Evolutionary conservation across 1,140 invertebrate species (phyloP), one percentile per base, ranked within the genome.

Genomic region (Drosophila rufa): DNA sequence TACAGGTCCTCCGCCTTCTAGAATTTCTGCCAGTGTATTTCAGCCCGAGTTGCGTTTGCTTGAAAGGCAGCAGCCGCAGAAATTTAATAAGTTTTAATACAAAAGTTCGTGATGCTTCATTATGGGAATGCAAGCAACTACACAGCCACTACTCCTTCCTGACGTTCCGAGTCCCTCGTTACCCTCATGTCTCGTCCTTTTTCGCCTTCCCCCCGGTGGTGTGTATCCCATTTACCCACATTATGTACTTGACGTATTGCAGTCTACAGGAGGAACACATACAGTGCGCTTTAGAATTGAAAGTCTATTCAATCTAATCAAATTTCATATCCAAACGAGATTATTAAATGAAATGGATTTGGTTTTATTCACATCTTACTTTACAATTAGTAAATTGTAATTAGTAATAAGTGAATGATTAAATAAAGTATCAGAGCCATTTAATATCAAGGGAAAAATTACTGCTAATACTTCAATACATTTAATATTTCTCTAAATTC

Each of bases 71-170:
- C 61, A 81, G 57, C 82, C 64, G 64, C 78, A 75, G 61, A 84
- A 87, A 90, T 90, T 79, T 87, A 87, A 84, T 90, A 89, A 87
- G 77, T 90, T 87, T 78, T 80, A 80, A 89, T 80, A 80, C 77
- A 83, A 82, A 87, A 87, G 77, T 89, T 87, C 62, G 61, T 42
- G 53, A 68, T 70, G 61, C 80, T 84, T 89, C 80, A 89, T 87
- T 89, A 89, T 78, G 55, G 47, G 51, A 83, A 70, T 60, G 80
- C 76, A 59, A 55, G 67, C 67, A 56, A 57, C 66, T 64, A 66
- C 33, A 11, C 46, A 30, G 55, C 47, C 15, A 38, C 62, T 42
- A 12, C 36, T 59, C 11, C 27, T 38, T 17, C 27, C 33, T 36
- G 30, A 11, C 62, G n/a, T 48, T 33, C n/a, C 6, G 5, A 9